phyloP scores from a whole-genome alignment of 2,113 vertebrate species.

The Suricata suricatta region DNA sequence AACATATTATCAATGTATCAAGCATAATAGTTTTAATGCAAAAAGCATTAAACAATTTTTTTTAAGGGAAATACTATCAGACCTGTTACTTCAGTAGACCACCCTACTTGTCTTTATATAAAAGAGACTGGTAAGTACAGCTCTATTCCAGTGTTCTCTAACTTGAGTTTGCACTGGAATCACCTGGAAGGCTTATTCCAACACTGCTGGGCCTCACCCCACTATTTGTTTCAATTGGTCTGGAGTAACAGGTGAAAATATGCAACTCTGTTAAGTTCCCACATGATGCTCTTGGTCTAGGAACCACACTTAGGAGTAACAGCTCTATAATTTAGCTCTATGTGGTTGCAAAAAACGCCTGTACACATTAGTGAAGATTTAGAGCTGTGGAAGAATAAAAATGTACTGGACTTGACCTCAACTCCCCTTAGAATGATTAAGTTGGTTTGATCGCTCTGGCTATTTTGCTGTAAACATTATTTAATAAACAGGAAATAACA shows the following conservation, averaged over 20 bases:
- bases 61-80: slow-evolving; percentile 19
- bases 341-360: neutral
- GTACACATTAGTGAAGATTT: neutral
- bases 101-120: neutral
- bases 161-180: neutral
- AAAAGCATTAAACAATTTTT: neutral
- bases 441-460: neutral
- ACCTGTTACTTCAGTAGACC: neutral
- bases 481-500: neutral
- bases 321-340: neutral
- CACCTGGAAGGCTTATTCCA: neutral
- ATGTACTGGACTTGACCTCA: neutral
- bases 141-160: neutral
- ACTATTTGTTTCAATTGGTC: neutral
- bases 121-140: neutral
- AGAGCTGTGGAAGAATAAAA: neutral
- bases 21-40: neutral
- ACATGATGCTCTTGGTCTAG: neutral
- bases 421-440: neutral
- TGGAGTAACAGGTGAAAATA: neutral
- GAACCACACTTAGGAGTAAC: neutral
- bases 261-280: neutral
- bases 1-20: neutral
- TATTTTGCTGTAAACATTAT: neutral
- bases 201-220: neutral